Evolutionary conservation across 2,888 invertebrate genomes (phyloP).

Genomic region (Limnephilus auricula): DNA sequence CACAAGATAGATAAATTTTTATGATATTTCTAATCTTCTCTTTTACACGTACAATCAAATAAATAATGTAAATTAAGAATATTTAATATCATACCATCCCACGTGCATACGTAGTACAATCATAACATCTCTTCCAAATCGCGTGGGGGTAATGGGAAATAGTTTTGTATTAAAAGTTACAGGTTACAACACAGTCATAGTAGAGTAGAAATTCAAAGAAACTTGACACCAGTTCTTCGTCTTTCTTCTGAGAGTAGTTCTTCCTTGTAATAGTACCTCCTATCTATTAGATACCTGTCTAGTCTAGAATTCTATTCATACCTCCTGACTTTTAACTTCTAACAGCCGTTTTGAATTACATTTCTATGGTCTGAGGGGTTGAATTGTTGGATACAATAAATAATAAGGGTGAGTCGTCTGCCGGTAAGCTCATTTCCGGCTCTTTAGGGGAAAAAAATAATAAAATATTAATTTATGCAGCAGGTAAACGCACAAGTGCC

Average conservation of each 20-base stretch:
- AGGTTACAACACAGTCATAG: background rate
- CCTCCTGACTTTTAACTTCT: background rate
- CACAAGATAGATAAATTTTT: background rate
- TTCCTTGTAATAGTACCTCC: background rate
- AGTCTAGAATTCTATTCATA: background rate
- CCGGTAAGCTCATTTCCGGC: constrained; percentile 10
- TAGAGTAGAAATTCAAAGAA: background rate
- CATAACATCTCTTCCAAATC: background rate
- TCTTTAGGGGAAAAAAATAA: background rate
- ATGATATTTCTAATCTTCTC: background rate
- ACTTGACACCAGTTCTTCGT: background rate
- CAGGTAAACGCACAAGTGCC: constrained; percentile 7
- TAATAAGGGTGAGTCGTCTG: constrained; percentile 9
- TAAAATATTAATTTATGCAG: constrained; percentile 2
- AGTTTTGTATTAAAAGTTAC: background rate
- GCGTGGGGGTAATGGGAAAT: background rate
- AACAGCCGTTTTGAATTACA: constrained; percentile 4
- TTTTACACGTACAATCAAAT: background rate
- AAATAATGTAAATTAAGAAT: background rate
- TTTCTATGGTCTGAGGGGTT: background rate
- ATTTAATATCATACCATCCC: background rate
- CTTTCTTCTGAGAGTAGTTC: background rate
- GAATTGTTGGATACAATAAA: background rate
- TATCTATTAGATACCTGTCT: background rate
- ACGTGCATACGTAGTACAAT: background rate